Conservation (phyloP, 2,888 invertebrate species). For the Agrochola macilenta region DNA sequence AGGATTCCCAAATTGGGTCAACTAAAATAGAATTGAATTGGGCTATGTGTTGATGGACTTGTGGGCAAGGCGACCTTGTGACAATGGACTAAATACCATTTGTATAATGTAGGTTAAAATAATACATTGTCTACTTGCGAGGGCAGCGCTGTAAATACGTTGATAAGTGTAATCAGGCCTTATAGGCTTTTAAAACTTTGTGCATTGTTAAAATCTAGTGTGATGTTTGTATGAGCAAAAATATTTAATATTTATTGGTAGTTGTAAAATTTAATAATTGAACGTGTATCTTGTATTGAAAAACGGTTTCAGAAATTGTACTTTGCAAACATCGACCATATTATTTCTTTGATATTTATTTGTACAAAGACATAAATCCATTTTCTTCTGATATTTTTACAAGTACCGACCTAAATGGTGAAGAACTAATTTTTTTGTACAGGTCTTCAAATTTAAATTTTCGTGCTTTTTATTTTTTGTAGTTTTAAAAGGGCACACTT, state of each 20-base stretch:
- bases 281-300: not conserved
- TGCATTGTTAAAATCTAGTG: conserved; percentile 9
- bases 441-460: too few species aligned
- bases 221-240: conserved; percentile 11
- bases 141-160: not conserved
- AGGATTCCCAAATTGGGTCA: not conserved
- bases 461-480: not conserved
- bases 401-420: not conserved
- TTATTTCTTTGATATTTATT: not conserved
- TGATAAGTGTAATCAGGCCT: not conserved
- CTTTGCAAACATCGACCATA: not conserved
- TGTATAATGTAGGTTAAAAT: not conserved
- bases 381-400: not conserved
- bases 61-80: not conserved
- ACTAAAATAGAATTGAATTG: conserved; percentile 37
- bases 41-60: conserved; percentile 1
- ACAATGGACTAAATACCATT: not conserved
- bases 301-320: not conserved
- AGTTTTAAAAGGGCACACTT: not conserved
- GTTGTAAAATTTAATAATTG: not conserved
- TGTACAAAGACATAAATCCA: not conserved
- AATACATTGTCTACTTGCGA: not conserved
- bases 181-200: not conserved
- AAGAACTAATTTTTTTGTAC: not conserved
- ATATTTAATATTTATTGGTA: conserved; percentile 22